Evolutionary conservation across 2,113 vertebrate genomes (phyloP).

Genomic region (Epinephelus moara): DNA sequence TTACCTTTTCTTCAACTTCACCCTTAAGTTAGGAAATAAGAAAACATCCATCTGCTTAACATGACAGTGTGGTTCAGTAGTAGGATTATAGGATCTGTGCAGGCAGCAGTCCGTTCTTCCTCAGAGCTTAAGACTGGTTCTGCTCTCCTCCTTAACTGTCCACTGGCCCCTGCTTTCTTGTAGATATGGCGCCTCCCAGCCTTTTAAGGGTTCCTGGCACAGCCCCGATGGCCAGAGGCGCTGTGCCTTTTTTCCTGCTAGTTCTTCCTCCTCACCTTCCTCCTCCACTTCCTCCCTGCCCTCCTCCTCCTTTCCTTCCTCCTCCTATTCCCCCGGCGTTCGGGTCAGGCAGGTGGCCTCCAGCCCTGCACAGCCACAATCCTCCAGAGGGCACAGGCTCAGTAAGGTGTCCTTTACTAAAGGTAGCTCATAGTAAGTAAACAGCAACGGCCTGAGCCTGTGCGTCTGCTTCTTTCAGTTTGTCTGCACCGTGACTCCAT

Average conservation of each 20-base stretch:
- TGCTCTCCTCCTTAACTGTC: conserved; percentile 61
- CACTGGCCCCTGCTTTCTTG: conserved; percentile 76
- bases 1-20: conserved; percentile 10
- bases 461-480: conserved; percentile 48
- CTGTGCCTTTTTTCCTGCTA: conserved; percentile 77
- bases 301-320: conserved; percentile 62
- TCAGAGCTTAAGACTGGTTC: conserved; percentile 51
- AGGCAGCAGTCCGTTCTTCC: conserved; percentile 42
- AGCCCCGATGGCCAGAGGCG: conserved; percentile 75
- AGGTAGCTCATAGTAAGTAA: conserved; percentile 88
- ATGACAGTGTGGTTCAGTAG: conserved; percentile 15
- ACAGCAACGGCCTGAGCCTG: conserved; percentile 51
- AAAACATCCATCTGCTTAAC: conserved; percentile 7
- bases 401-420: conserved; percentile 82
- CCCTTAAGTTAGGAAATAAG: conserved; percentile 3
- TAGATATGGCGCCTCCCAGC: conserved; percentile 78
- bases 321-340: conserved; percentile 66
- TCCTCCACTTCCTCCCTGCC: conserved; percentile 73
- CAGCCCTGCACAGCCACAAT: conserved; percentile 75
- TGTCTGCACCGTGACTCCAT: conserved; percentile 54
- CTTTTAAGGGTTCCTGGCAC: conserved; percentile 72
- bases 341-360: conserved; percentile 78
- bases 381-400: conserved; percentile 82
- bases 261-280: conserved; percentile 73
- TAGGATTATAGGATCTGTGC: conserved; percentile 57